Base-by-base conservation (phyloP, 2,797 vertebrate genomes). In the Cyclura pinguis region DNA sequence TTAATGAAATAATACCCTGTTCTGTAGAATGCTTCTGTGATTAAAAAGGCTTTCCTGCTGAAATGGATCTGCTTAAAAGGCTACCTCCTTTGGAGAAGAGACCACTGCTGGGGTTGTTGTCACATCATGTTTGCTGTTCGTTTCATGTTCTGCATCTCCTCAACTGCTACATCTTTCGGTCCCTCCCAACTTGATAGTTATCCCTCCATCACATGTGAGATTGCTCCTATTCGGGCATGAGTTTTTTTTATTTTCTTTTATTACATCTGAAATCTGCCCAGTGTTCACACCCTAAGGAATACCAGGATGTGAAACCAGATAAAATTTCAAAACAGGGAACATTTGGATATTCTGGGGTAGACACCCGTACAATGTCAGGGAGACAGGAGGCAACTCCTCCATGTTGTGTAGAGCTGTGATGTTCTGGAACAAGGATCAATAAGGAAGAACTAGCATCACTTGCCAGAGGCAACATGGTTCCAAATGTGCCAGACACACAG, bases 1-100 rank as follows among this genome's bases (percentile, higher is more conserved):
- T 91, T 91, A 88, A 88, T 91, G 86, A 84, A 90, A 84, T 77
- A 91, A 91, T 78, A 83, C 72, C 69, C 72, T 91, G 73, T 91
- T 91, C 87, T 88, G 73, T 78, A 80, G 81, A 84, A 72, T 52
- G 84, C 90, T 88, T 91, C 81, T 88, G 86, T 88, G 86, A 91
- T 88, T 83, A 91, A 91, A 88, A 88, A 84, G 29, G 86, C 86
- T 84, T 88, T 83, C 90, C 90, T 91, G 80, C 86, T 91, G 81
- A 88, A 91, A 47, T 57, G 85, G 86, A 88, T 84, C 73, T 88
- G 86, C 90, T 91, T 84, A 88, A 88, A 84, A 80, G 55, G 86
- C 62, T 84, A 87, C 90, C 90, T 80, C 90, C 85, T 88, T 84
- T 72, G 81, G 86, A 84, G 81, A 80, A 88, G 35, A 88, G 86